phyloP scores from a whole-genome alignment of 2,113 vertebrate species.

The Psephotus haematonotus region DNA sequence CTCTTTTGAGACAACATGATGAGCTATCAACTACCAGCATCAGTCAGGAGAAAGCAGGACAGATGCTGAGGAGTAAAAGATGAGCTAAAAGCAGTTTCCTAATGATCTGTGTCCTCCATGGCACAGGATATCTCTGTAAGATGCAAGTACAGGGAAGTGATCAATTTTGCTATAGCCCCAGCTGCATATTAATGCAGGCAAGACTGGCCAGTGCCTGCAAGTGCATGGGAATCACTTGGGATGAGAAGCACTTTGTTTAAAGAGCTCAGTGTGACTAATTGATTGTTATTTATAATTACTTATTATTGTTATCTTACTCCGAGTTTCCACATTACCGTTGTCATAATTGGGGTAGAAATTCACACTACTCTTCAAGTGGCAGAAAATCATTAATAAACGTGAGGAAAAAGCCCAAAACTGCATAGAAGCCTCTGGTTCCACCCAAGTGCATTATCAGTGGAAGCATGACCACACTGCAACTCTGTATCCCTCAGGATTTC shows the following conservation, averaged over 20 bases:
- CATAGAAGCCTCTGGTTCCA: background rate
- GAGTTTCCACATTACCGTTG: background rate
- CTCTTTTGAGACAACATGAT: accelerated
- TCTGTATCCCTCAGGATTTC: background rate
- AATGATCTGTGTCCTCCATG: background rate
- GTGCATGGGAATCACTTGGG: background rate
- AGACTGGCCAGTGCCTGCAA: background rate
- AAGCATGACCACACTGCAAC: accelerated
- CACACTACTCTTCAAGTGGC: background rate
- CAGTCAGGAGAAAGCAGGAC: background rate
- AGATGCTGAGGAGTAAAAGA: background rate
- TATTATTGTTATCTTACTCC: background rate
- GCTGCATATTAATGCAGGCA: background rate
- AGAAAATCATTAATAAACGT: background rate
- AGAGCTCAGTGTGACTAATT: background rate
- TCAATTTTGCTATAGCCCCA: background rate
- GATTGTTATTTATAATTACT: background rate
- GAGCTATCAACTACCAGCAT: background rate
- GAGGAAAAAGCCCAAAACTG: background rate
- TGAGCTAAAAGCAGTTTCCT: background rate
- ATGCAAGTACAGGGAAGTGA: background rate
- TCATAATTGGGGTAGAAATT: background rate
- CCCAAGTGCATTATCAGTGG: background rate
- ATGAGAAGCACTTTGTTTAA: background rate
- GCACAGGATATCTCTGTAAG: background rate